These are phyloP conservation scores for Schizopygopsis malacanthus DNA, from an alignment of 2,797 vertebrate genomes.

Conservation along the genomic window DNA sequence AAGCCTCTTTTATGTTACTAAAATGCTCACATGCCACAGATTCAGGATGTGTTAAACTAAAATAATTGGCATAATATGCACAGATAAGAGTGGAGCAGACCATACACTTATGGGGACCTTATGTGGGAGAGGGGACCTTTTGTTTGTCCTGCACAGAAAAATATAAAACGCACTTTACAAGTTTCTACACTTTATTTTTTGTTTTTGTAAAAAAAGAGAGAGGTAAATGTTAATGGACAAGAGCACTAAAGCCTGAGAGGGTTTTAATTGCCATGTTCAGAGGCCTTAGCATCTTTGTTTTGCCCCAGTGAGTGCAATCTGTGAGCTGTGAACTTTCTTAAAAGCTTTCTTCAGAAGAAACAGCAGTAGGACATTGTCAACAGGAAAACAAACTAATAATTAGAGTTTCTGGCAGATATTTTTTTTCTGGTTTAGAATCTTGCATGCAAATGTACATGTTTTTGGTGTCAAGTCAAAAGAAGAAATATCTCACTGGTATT, in stretches of 20 bases:
- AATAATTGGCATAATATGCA: neutral
- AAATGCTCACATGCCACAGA: neutral
- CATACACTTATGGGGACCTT: neutral
- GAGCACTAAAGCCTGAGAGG: conserved; percentile 42
- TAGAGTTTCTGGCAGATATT: neutral
- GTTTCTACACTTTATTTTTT: conserved; percentile 1
- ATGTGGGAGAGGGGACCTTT: neutral
- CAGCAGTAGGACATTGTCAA: conserved; percentile 17
- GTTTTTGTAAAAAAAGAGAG: neutral
- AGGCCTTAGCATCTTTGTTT: conserved; percentile 44
- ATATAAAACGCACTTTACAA: neutral
- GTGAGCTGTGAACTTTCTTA: conserved; percentile 34
- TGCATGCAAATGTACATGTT: neutral
- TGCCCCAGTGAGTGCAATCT: conserved; percentile 35
- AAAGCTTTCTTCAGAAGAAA: conserved; percentile 36
- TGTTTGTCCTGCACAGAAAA: neutral
- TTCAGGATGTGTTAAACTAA: neutral
- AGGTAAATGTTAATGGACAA: conserved; percentile 45
- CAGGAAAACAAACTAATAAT: conserved; percentile 31
- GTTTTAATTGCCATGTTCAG: conserved; percentile 38
- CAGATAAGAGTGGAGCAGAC: neutral
- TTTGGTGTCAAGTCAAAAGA: neutral
- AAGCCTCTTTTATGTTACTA: neutral
- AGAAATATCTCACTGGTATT: neutral
- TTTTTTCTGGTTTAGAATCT: neutral